Percentiles rank a stretch among this genome's conserved stretches.
Conservation (phyloP, 2,797 vertebrate species). For the Anomalospiza imberbis region DNA sequence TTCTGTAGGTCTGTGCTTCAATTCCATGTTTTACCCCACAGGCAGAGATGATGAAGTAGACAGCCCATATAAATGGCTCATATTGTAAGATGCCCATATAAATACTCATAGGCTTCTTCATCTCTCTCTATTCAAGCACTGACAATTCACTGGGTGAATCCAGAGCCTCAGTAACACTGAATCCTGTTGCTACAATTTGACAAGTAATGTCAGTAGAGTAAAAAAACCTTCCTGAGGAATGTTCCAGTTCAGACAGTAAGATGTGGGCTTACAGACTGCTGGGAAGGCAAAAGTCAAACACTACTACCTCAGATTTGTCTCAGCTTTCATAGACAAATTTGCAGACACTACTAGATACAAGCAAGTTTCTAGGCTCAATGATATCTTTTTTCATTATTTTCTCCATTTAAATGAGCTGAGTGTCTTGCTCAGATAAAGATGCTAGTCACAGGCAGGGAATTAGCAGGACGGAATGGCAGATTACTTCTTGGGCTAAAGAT, state of each 20-base stretch:
- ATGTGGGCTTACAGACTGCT: background rate
- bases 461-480: background rate
- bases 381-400: background rate
- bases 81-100: background rate
- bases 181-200: background rate
- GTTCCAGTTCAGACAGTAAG: background rate
- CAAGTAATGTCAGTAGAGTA: background rate
- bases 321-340: background rate
- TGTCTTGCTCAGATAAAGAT: background rate
- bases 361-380: rapidly evolving
- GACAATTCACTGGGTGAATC: background rate
- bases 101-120: background rate
- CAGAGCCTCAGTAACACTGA: background rate
- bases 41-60: background rate
- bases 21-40: background rate
- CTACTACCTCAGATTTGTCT: background rate
- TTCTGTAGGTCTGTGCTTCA: background rate
- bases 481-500: background rate
- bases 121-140: background rate
- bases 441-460: background rate
- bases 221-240: background rate
- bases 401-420: rapidly evolving
- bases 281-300: background rate
- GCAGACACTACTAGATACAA: background rate
- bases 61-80: no score